A percentile compares a stretch with the other conserved stretches of the same genome.
Conservation (phyloP, 1,140 invertebrate species). For the Drosophila tani region DNA sequence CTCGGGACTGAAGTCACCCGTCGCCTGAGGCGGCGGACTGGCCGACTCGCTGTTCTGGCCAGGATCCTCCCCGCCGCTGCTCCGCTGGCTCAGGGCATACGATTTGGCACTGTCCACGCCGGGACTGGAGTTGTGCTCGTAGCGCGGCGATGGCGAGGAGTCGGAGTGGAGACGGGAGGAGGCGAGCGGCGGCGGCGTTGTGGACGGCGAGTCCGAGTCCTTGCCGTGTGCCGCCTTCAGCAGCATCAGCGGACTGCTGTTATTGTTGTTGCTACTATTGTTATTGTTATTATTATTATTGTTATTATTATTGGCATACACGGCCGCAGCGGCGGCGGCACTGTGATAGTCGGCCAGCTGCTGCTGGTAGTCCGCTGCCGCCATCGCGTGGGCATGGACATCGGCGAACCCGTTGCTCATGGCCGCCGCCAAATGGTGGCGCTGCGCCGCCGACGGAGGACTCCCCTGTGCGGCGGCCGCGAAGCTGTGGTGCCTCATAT, state of each 20-base stretch:
- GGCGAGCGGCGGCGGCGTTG: conserved; percentile 67
- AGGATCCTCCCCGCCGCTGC: conserved; percentile 77
- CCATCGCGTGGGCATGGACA: conserved; percentile 73
- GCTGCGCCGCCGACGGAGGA: conserved; percentile 71
- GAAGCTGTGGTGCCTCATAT: conserved; percentile 82
- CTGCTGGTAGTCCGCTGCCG: conserved; percentile 77
- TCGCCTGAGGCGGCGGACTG: conserved; percentile 70
- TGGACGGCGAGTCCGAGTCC: conserved; percentile 74
- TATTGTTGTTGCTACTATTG: conserved; percentile 73
- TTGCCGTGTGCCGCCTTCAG: conserved; percentile 68
- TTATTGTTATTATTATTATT: conserved; percentile 56
- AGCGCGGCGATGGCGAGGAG: conserved; percentile 77
- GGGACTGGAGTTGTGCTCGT: conserved; percentile 83
- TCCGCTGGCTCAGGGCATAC: conserved; percentile 80
- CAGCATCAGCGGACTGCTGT: conserved; percentile 69
- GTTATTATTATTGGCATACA: conserved; percentile 73
- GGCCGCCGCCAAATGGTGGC: conserved; percentile 67
- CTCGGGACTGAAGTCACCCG: conserved; percentile 79
- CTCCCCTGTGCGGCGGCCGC: conserved; percentile 68
- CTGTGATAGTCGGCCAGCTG: conserved; percentile 80
- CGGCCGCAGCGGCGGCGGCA: conserved; percentile 76
- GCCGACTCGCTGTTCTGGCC: conserved; percentile 79
- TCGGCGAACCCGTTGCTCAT: conserved; percentile 71
- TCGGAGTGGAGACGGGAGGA: conserved; percentile 81
- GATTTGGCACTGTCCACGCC: conserved; percentile 84